phyloP scores from a whole-genome alignment of 2,888 invertebrate genomes.

The Lasiommata megera region DNA sequence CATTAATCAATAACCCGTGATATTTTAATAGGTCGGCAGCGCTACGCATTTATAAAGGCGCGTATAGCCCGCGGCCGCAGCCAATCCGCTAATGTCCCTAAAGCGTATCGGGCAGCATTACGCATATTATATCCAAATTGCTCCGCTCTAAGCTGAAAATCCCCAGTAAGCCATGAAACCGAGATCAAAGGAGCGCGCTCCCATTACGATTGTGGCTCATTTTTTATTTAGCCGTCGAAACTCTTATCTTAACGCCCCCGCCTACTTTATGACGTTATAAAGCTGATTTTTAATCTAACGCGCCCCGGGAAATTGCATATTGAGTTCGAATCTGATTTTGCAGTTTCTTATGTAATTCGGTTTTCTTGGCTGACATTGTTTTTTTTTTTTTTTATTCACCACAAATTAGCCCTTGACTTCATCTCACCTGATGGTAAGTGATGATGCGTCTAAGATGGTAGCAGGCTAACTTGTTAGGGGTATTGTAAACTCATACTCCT shows the following conservation, averaged over 20 bases:
- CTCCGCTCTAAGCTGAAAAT: conserved; percentile 64
- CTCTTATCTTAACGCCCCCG: conserved; percentile 75
- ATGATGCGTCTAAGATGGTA: too few relatives aligned
- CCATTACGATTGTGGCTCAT: conserved; percentile 80
- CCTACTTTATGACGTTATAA: conserved; percentile 79
- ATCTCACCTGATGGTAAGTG: too few relatives aligned
- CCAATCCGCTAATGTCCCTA: conserved; percentile 73
- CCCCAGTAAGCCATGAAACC: conserved; percentile 76
- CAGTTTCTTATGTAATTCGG: conserved; percentile 10
- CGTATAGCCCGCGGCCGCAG: conserved; percentile 18
- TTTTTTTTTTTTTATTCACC: too few relatives aligned
- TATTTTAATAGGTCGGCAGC: conserved; percentile 17
- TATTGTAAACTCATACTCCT: too few relatives aligned
- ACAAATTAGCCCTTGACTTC: too few relatives aligned
- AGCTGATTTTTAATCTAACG: conserved; percentile 80
- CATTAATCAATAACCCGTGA: conserved; percentile 18
- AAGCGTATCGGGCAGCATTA: conserved; percentile 68
- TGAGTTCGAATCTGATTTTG: conserved; percentile 22
- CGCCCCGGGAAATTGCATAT: conserved; percentile 54
- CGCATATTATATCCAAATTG: conserved; percentile 77
- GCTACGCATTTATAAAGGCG: conserved; percentile 7
- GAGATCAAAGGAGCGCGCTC: conserved; percentile 74
- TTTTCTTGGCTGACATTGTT: neutral
- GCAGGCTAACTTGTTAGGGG: too few relatives aligned
- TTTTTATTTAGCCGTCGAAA: conserved; percentile 74